phyloP scores from a whole-genome alignment of 2,113 vertebrate genomes.

The Micromys minutus region DNA sequence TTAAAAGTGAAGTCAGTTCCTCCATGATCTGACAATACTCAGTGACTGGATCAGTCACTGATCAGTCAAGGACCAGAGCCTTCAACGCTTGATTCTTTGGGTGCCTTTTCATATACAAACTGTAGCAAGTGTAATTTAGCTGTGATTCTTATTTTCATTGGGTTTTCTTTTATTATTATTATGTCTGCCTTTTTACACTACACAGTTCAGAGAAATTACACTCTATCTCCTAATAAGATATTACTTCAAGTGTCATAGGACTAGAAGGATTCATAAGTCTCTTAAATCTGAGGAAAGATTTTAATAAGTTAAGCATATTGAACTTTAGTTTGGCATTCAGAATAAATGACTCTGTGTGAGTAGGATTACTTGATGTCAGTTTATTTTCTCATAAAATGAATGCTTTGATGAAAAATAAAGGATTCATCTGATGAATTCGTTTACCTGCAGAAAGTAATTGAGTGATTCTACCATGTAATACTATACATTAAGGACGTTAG shows the following conservation, averaged over 20 bases:
- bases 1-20: background rate
- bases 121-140: background rate
- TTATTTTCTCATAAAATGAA: slow-evolving; percentile 34
- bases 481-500: background rate
- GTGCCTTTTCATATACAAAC: background rate
- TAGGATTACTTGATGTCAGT: background rate
- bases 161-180: background rate
- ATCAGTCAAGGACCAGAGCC: background rate
- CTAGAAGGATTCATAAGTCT: background rate
- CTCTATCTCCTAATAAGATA: background rate
- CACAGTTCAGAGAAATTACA: background rate
- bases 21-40: background rate
- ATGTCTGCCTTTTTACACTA: background rate
- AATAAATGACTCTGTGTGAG: background rate
- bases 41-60: background rate
- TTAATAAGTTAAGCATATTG: slow-evolving; percentile 8
- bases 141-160: background rate
- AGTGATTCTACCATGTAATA: background rate
- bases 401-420: background rate
- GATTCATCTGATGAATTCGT: background rate
- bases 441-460: background rate
- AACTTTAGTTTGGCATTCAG: background rate
- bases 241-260: background rate
- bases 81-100: background rate
- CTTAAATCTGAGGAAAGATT: slow-evolving; percentile 19